phyloP scores from a whole-genome alignment of 2,797 vertebrate species.

The Siniperca scherzeri region DNA sequence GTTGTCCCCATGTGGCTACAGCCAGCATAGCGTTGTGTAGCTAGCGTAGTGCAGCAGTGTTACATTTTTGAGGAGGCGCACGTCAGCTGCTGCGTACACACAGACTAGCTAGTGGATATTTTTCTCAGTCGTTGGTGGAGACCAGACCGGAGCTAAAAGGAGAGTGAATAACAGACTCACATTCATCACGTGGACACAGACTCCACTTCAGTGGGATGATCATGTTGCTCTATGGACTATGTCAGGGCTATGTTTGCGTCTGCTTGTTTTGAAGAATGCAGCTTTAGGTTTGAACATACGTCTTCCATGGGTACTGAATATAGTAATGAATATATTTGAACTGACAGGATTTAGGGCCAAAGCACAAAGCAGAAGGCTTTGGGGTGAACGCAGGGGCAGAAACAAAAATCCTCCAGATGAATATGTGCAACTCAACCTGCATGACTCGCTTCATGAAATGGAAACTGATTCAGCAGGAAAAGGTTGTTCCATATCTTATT shows the following conservation, averaged over 20 bases:
- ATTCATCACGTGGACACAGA: not conserved
- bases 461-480: conserved; percentile 59
- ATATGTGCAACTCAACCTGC: conserved; percentile 46
- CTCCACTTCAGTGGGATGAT: not conserved
- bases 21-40: too few relatives aligned
- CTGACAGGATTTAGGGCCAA: not conserved
- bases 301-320: not conserved
- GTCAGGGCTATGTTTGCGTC: not conserved
- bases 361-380: conserved; percentile 11
- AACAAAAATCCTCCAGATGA: conserved; percentile 45
- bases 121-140: not conserved
- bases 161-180: not conserved
- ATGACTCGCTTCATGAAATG: conserved; percentile 39
- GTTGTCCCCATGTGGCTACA: too few relatives aligned
- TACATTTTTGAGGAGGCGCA: not conserved
- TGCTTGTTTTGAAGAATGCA: not conserved
- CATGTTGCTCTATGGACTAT: not conserved
- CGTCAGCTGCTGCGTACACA: not conserved
- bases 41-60: not conserved
- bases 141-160: not conserved
- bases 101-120: too few relatives aligned
- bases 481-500: conserved; percentile 46
- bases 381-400: not conserved
- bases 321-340: not conserved
- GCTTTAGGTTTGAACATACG: not conserved